These are phyloP conservation scores for Dermatophagoides farinae DNA, from an alignment of 1,140 invertebrate genomes.

Conservation along the genomic window DNA sequence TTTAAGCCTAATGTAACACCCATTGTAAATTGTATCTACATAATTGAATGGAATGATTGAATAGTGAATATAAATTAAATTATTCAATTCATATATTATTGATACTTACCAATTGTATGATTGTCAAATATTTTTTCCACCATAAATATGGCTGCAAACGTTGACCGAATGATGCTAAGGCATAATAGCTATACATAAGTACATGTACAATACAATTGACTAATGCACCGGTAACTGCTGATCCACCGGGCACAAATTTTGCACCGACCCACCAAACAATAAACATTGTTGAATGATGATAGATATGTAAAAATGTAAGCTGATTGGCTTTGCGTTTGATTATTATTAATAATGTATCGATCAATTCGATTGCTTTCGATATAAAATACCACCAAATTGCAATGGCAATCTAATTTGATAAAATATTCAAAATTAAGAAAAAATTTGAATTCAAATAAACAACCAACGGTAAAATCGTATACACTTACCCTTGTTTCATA, in stretches of 20 bases:
- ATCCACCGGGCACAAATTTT: conserved; percentile 82
- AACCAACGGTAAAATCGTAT: too few relatives aligned
- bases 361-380: conserved; percentile 78
- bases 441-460: conserved; percentile 9
- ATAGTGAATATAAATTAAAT: not conserved
- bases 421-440: conserved; percentile 18
- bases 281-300: conserved; percentile 82
- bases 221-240: conserved; percentile 64
- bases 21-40: conserved; percentile 60
- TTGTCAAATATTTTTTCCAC: conserved; percentile 64
- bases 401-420: conserved; percentile 50
- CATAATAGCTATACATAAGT: conserved; percentile 82
- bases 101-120: conserved; percentile 40
- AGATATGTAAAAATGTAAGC: conserved; percentile 69
- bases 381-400: conserved; percentile 94
- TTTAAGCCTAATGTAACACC: conserved; percentile 60
- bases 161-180: conserved; percentile 57
- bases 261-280: conserved; percentile 84
- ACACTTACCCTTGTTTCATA: conserved; percentile 55
- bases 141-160: conserved; percentile 54
- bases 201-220: conserved; percentile 78
- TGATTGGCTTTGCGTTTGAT: conserved; percentile 66
- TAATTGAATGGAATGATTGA: conserved; percentile 16
- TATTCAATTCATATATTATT: not conserved
- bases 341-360: conserved; percentile 79